Evolutionary conservation across 1,140 invertebrate genomes (phyloP).

Genomic region (Paralvinella palmiformis): DNA sequence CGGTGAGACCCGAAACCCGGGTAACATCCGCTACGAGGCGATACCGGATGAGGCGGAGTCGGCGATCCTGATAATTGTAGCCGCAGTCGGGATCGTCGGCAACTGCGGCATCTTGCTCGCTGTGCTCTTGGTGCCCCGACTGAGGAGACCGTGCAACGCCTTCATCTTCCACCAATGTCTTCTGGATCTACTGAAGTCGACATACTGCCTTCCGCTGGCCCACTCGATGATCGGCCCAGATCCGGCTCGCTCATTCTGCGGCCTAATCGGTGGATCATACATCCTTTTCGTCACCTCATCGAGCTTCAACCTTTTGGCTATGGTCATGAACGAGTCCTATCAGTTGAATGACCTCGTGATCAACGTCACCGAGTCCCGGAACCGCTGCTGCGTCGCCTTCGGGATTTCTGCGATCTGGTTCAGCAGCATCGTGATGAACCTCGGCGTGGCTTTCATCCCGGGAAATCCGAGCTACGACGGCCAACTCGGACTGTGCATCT

Average conservation of each 20-base stretch:
- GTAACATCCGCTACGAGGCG: too few species aligned
- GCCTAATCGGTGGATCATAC: constrained; percentile 82
- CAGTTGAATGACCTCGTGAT: constrained; percentile 63
- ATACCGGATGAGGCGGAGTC: constrained; percentile 76
- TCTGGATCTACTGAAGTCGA: constrained; percentile 34
- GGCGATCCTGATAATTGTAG: constrained; percentile 68
- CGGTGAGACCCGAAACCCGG: too few species aligned
- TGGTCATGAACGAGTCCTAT: constrained; percentile 81
- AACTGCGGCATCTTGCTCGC: constrained; percentile 74
- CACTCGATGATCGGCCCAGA: constrained; percentile 51
- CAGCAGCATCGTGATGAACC: constrained; percentile 71
- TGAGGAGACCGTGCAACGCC: constrained; percentile 33
- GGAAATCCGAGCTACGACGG: constrained; percentile 42
- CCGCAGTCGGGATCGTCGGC: constrained; percentile 71
- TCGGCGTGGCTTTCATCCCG: constrained; percentile 74
- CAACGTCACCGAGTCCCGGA: constrained; percentile 17
- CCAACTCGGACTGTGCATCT: constrained; percentile 71
- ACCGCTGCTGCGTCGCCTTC: constrained; percentile 74
- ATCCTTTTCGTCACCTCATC: constrained; percentile 81
- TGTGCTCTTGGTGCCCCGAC: constrained; percentile 47
- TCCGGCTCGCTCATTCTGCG: constrained; percentile 79
- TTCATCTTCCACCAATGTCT: constrained; percentile 42
- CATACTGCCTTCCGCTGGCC: constrained; percentile 33
- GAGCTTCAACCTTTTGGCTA: constrained; percentile 84
- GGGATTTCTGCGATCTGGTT: constrained; percentile 92